Conservation (phyloP, 1,140 invertebrate genomes). For the Zelostemma sp. region DNA sequence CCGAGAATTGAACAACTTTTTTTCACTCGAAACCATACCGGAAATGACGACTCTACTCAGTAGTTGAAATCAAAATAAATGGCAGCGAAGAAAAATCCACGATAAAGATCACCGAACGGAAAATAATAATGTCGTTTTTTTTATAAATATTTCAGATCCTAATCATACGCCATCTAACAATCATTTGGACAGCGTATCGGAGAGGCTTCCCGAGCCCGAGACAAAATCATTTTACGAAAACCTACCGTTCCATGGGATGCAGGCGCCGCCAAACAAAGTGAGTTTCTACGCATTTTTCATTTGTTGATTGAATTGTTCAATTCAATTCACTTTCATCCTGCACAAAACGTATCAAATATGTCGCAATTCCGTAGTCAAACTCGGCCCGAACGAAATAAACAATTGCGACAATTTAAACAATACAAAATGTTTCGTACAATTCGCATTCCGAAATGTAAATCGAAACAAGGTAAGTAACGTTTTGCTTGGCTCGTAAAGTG, state of each 20-base stretch:
- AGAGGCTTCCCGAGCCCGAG: conserved; percentile 66
- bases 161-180: conserved; percentile 65
- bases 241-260: conserved; percentile 91
- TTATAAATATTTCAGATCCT: conserved; percentile 62
- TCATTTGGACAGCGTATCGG: conserved; percentile 66
- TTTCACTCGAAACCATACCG: too few species aligned
- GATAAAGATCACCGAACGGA: conserved; percentile 41
- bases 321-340: too few species aligned
- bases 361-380: too few species aligned
- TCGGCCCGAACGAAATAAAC: too few species aligned
- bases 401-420: too few species aligned
- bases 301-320: neutral
- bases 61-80: too few species aligned
- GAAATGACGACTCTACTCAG: too few species aligned
- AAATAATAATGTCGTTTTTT: conserved; percentile 58
- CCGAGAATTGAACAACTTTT: neutral
- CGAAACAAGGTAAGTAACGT: conserved; percentile 25
- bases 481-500: conserved; percentile 12
- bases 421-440: neutral
- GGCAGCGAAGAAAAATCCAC: too few species aligned
- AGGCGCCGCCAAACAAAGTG: conserved; percentile 92
- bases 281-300: conserved; percentile 28
- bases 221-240: conserved; percentile 90
- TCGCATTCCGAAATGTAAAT: neutral
- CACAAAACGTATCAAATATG: too few species aligned